Conservation (phyloP, 2,113 vertebrate species). For the Scytalopus superciliaris region DNA sequence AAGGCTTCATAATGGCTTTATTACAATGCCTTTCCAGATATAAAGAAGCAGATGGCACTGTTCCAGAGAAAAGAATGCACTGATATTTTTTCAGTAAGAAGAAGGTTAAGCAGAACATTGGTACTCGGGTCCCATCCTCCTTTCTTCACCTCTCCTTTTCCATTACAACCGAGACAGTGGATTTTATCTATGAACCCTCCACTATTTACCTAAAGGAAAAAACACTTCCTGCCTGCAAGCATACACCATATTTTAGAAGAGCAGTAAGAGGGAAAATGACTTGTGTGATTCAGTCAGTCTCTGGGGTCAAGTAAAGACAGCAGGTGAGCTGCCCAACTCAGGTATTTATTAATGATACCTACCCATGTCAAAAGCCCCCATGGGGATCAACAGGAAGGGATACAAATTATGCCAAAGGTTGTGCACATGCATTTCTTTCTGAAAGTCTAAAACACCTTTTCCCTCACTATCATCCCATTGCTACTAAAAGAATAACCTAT, state of each 20-base stretch:
- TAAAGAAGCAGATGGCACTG: background rate
- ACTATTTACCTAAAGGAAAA: background rate
- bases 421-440: background rate
- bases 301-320: background rate
- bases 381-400: background rate
- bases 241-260: background rate
- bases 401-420: background rate
- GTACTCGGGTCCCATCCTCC: background rate
- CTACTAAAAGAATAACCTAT: background rate
- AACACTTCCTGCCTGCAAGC: background rate
- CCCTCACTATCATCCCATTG: background rate
- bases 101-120: background rate
- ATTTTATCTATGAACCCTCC: background rate
- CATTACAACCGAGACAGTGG: background rate
- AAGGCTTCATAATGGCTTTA: background rate
- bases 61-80: background rate
- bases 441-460: background rate
- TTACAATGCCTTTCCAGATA: background rate
- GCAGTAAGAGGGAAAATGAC: background rate
- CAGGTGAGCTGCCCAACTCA: background rate
- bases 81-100: background rate
- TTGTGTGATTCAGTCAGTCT: background rate
- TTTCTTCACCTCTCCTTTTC: background rate
- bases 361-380: fast-evolving
- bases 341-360: background rate